Base-by-base conservation (phyloP, 1,140 invertebrate species). In the Leptoteleia sp. region DNA sequence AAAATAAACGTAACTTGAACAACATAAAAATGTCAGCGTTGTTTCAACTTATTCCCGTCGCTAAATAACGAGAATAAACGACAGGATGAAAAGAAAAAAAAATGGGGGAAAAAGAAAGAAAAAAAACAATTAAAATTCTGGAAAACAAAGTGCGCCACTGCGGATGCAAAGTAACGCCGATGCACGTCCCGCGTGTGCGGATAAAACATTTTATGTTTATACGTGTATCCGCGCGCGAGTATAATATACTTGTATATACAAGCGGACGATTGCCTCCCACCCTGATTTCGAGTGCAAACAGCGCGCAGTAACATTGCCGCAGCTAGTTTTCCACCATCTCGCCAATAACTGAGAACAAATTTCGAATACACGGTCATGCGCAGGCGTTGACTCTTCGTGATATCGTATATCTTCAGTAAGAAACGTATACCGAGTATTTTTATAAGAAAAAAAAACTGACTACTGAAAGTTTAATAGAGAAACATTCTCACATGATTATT, bases 241-340 rank as follows among this genome's bases (percentile, higher is more conserved):
- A 55, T 55, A 45, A 67, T 67, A 55, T 55, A 55, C 40, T 55
- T 29, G 50, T 38, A 38, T 31, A 11, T 68, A 55, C 70, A 43
- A 55, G 22, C 35, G 57, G 16, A 45, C 22, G 61, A 70, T 50
- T 50, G 37, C 12, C 42, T 52, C 68, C 62, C 57, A 75, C 57
- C 11, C 57, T 17, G 40, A 45, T 12, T 29, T 62, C 38, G 27
- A 61, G 42, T 52, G 52, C 43, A 71, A 79, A 76, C 76, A 78
- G 12, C 70, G 73, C 80, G 78, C 75, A 81, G 71, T 80, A 72
- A 83, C 77, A 80, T 59, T 70, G 72, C 70, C 67, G 75, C 65
- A 81, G 57, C 61, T 68, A 61, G 48, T 17, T 50, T 61, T 76
- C 68, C 65, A 42, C 48, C 37, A 42, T 40, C 57, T 54, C 50